Conservation (phyloP, 2,888 invertebrate species). For the Oeneis ivallda region DNA sequence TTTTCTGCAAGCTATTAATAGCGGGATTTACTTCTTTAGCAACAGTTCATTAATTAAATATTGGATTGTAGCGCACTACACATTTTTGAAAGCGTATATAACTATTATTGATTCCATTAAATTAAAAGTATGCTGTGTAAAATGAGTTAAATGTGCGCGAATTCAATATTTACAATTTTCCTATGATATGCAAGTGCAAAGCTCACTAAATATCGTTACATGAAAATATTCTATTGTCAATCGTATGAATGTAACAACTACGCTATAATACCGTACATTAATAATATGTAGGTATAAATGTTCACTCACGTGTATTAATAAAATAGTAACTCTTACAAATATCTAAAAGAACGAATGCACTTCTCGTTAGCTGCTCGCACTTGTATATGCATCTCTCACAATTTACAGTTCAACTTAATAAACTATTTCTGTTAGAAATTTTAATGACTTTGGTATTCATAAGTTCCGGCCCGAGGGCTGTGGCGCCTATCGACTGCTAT, state of each 20-base stretch:
- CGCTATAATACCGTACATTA: conserved; percentile 55
- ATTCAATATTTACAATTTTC: conserved; percentile 71
- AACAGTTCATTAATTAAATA: conserved; percentile 38
- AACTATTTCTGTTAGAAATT: conserved; percentile 75
- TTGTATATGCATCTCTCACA: conserved; percentile 75
- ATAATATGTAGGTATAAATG: conserved; percentile 47
- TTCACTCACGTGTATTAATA: conserved; percentile 28
- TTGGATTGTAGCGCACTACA: conserved; percentile 34
- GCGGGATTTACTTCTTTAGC: conserved; percentile 24
- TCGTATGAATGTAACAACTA: conserved; percentile 57
- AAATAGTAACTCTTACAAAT: conserved; percentile 62
- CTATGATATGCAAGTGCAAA: conserved; percentile 82
- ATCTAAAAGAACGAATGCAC: conserved; percentile 64
- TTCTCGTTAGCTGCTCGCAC: conserved; percentile 76
- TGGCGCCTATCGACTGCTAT: conserved; percentile 44
- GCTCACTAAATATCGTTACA: conserved; percentile 77
- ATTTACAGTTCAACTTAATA: conserved; percentile 72
- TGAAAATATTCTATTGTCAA: conserved; percentile 54
- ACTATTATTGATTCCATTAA: conserved; percentile 24
- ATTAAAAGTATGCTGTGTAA: conserved; percentile 36
- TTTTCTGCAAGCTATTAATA: conserved; percentile 21
- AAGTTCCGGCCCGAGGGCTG: conserved; percentile 49
- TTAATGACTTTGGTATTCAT: conserved; percentile 79
- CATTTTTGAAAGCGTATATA: conserved; percentile 34
- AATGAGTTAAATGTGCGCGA: conserved; percentile 56